Evolutionary conservation across 2,113 vertebrate genomes (phyloP).

Genomic region (Lepisosteus osseus): DNA sequence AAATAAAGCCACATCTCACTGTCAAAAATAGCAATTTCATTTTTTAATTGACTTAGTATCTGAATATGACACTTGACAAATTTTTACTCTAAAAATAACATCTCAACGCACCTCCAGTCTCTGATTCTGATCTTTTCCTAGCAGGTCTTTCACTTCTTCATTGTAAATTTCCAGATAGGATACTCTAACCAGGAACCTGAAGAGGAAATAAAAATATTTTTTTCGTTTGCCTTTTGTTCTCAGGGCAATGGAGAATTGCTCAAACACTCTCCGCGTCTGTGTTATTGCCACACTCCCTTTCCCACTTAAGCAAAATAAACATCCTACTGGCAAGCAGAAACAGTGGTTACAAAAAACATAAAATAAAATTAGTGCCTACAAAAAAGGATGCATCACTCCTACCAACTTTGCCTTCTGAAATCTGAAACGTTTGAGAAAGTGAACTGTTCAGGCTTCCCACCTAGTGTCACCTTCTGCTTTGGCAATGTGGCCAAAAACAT

Average conservation of each 20-base stretch:
- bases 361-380: too few relatives aligned
- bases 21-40: too few relatives aligned
- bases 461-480: conserved; percentile 96
- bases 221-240: not conserved
- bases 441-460: conserved; percentile 51
- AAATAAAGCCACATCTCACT: too few relatives aligned
- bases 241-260: not conserved
- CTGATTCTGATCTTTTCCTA: conserved; percentile 94
- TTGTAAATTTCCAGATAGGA: conserved; percentile 99
- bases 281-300: too few relatives aligned
- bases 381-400: too few relatives aligned
- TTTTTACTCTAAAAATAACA: not conserved
- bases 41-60: too few relatives aligned
- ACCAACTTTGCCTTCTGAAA: too few relatives aligned
- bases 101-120: conserved; percentile 81
- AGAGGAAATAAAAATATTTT: conserved; percentile 8
- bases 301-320: not conserved
- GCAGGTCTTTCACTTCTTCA: conserved; percentile 91
- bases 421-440: too few relatives aligned
- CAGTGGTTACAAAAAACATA: too few relatives aligned
- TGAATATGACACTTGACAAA: not conserved
- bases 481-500: conserved; percentile 97
- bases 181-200: conserved; percentile 93
- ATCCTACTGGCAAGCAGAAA: not conserved
- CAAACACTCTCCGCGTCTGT: not conserved